Conservation (phyloP, 1,140 invertebrate species). For the Pemphigus obesinymphae region DNA sequence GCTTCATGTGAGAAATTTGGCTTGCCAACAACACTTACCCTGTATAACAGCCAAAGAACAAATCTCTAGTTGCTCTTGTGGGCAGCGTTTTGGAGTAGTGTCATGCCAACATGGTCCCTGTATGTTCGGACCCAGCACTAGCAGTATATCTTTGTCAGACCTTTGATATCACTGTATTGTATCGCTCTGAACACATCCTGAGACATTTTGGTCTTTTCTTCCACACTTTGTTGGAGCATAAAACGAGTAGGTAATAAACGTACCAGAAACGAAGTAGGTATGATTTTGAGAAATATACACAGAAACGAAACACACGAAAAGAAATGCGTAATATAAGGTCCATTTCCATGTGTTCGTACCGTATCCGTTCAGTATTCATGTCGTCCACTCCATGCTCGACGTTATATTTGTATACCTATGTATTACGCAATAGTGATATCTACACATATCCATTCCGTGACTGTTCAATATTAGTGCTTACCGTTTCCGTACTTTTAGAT, state of each 20-base stretch:
- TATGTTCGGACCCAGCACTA: slow-evolving; percentile 66
- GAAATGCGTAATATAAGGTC: too few species aligned
- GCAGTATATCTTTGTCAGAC: slow-evolving; percentile 65
- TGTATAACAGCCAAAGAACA: slow-evolving; percentile 80
- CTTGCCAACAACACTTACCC: slow-evolving; percentile 58
- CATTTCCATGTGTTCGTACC: too few species aligned
- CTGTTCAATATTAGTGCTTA: too few species aligned
- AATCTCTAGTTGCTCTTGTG: slow-evolving; percentile 90
- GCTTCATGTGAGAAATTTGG: slow-evolving; percentile 20
- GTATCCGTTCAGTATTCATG: too few species aligned
- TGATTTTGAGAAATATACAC: not conserved
- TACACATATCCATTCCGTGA: too few species aligned
- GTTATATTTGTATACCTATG: too few species aligned
- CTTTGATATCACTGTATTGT: slow-evolving; percentile 61
- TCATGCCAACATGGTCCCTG: slow-evolving; percentile 82
- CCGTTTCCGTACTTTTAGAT: too few species aligned
- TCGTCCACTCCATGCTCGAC: too few species aligned
- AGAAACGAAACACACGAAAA: not conserved
- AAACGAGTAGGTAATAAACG: not conserved
- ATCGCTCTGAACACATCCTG: slow-evolving; percentile 64
- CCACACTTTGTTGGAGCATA: not conserved
- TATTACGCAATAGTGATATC: too few species aligned
- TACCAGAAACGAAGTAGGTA: not conserved
- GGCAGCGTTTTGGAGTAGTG: slow-evolving; percentile 89
- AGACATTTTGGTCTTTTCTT: not conserved